Conservation (phyloP, 1,140 invertebrate species). For the Drosophila sucinea region DNA sequence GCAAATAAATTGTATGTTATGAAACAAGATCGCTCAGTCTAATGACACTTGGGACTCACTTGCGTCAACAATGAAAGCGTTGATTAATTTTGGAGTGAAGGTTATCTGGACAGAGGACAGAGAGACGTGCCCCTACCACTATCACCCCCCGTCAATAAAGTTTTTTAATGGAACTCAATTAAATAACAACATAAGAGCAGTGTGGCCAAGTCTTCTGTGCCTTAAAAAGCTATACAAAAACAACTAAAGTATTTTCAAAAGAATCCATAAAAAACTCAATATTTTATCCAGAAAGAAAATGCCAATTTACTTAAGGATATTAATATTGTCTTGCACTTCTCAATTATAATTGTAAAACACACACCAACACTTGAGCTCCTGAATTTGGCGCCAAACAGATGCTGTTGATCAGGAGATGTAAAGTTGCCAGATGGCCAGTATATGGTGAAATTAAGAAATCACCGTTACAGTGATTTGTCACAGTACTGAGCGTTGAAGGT, state of each 20-base stretch:
- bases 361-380: too few species aligned
- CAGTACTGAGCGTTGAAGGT: neutral
- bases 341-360: too few species aligned
- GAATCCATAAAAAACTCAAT: too few species aligned
- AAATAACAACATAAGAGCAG: constrained; percentile 59
- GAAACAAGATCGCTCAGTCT: constrained; percentile 14
- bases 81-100: constrained; percentile 54
- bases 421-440: neutral
- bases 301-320: too few species aligned
- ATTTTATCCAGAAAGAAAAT: too few species aligned
- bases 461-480: neutral
- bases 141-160: constrained; percentile 38
- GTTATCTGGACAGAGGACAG: constrained; percentile 57
- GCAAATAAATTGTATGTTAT: neutral
- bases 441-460: neutral
- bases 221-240: too few species aligned
- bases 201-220: neutral
- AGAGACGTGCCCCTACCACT: constrained; percentile 10
- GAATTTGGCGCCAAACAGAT: neutral
- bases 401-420: neutral
- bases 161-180: constrained; percentile 52
- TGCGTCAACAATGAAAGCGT: constrained; percentile 41
- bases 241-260: too few species aligned
- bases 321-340: too few species aligned
- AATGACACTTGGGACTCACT: constrained; percentile 43